Evolutionary conservation across 2,888 invertebrate genomes (phyloP), one percentile per base, ranked within the genome.

Genomic region (Orthosia gracilis): DNA sequence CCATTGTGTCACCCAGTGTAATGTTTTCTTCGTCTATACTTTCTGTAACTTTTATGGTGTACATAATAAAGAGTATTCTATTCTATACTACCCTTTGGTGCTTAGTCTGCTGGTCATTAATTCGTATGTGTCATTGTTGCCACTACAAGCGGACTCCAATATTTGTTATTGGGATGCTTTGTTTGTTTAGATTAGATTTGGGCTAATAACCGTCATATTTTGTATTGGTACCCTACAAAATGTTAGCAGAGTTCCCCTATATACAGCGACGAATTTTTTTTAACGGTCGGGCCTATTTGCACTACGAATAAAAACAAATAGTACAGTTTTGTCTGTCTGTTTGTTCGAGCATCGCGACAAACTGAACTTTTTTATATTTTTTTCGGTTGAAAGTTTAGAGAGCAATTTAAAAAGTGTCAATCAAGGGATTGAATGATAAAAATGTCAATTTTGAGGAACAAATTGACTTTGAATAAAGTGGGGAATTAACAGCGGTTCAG

Each of bases 331-430:
- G 50, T 62, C 50, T 55, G 55, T 5, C 23, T 58, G 40, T 78
- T 78, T 58, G 47, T 78, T 54, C 63, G 52, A 72, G 63, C 52
- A 54, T 54, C 52, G 49, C 63, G 40, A 40, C 52, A 13, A 63
- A 21, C 47, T n/a, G 18, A 15, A 18, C 5, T 12, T 70, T 75
- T 77, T 50, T 13, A 50, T 49, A 63, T n/a, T 17, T 50, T 71
- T 78, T 78, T 49, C 2, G 26, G 18, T 58, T 78, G 3, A 64
- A 72, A 54, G 79, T 63, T 76, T 63, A 40, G 62, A 58, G 63
- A 63, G 72, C 52, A 78, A 76, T 76, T 78, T 63, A 52, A 71
- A 76, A 71, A 78, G 13, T 78, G 78, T 78, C 78, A 71, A 63
- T 52, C 47, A 12, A 17, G 4, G 13, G 52, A 49, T 52, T 62